Evolutionary conservation across 2,888 invertebrate genomes (phyloP).

Genomic region (Drosophila demipolita): DNA sequence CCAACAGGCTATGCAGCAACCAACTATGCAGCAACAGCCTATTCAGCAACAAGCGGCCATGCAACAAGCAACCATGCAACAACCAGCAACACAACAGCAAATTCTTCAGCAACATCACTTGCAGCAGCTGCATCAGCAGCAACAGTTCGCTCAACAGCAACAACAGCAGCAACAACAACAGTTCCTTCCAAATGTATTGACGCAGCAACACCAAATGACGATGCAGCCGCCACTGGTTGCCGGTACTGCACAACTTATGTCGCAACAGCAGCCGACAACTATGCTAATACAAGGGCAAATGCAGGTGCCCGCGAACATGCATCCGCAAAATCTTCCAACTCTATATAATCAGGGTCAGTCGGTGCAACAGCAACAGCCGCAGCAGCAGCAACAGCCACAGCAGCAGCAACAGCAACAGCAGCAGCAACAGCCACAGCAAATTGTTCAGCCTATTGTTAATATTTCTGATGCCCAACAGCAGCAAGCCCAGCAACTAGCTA

Average conservation of each 20-base stretch:
- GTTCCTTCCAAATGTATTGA: slow-evolving; percentile 83
- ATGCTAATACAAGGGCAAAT: slow-evolving; percentile 67
- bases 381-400: slow-evolving; percentile 38
- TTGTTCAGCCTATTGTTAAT: slow-evolving; percentile 43
- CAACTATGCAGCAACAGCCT: slow-evolving; percentile 1
- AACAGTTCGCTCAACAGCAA: slow-evolving; percentile 81
- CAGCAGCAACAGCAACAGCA: slow-evolving; percentile 39
- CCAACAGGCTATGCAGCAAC: slow-evolving; percentile 21
- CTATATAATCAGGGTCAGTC: slow-evolving; percentile 48
- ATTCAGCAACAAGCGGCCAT: slow-evolving; percentile 57
- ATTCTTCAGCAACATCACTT: slow-evolving; percentile 72
- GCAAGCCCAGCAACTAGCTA: slow-evolving; percentile 53
- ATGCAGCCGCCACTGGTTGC: slow-evolving; percentile 86
- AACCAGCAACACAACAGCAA: slow-evolving; percentile 58
- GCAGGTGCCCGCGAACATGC: slow-evolving; percentile 62
- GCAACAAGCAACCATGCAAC: slow-evolving; percentile 49
- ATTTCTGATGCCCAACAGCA: slow-evolving; percentile 58
- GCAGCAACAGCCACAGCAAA: slow-evolving; percentile 40
- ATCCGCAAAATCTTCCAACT: slow-evolving; percentile 51
- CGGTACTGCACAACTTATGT: slow-evolving; percentile 82
- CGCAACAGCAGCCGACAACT: slow-evolving; percentile 77
- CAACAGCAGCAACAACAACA: slow-evolving; percentile 86
- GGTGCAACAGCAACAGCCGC: slow-evolving; percentile 39
- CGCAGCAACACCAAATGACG: slow-evolving; percentile 76
- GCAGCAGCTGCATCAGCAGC: slow-evolving; percentile 43